Evolutionary conservation across 2,113 vertebrate genomes (phyloP).

Genomic region (Peromyscus leucopus): DNA sequence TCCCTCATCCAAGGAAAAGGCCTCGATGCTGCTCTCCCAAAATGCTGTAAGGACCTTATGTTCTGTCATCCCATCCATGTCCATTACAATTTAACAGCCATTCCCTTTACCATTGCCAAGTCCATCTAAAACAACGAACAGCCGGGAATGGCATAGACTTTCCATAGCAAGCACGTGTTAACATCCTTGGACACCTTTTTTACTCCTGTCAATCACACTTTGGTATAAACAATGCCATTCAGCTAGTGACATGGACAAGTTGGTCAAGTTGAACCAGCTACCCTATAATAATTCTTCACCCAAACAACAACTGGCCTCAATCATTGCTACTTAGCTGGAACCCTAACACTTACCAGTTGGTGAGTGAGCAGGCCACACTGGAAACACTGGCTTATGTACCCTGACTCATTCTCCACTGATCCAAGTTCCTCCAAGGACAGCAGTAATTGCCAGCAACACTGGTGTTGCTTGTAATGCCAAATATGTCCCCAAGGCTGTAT

Average conservation of each 20-base stretch:
- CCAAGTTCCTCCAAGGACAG: neutral
- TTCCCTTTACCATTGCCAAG: neutral
- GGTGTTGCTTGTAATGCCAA: neutral
- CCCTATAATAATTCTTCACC: neutral
- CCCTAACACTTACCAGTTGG: neutral
- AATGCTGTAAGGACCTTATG: neutral
- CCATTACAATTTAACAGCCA: neutral
- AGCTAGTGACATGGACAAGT: neutral
- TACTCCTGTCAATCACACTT: neutral
- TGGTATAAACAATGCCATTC: neutral
- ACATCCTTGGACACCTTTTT: neutral
- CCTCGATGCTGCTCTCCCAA: neutral
- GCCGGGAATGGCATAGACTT: neutral
- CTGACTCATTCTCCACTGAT: too few species aligned
- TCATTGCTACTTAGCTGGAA: constrained; percentile 5
- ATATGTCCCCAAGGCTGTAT: neutral
- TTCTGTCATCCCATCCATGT: neutral
- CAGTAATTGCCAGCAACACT: neutral
- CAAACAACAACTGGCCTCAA: neutral
- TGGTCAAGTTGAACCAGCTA: neutral
- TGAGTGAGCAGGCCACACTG: neutral
- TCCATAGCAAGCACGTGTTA: neutral
- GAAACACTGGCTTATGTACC: neutral
- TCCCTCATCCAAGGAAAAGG: neutral
- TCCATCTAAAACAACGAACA: neutral